phyloP scores from a whole-genome alignment of 2,888 invertebrate species.

The Ophion costatus region DNA sequence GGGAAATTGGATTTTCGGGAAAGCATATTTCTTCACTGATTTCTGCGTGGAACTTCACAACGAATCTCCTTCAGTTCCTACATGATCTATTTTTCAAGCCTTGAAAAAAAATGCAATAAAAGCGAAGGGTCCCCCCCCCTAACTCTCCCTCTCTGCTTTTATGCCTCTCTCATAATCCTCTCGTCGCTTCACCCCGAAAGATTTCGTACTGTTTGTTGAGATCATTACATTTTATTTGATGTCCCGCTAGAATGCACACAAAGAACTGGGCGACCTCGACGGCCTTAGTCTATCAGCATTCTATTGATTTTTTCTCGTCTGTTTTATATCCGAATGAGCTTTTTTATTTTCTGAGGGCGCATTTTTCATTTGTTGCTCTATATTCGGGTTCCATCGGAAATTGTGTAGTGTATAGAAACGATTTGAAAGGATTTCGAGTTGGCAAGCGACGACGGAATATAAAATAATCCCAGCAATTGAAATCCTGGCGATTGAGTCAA shows the following conservation, averaged over 20 bases:
- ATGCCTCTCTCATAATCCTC: not conserved
- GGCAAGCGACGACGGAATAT: not conserved
- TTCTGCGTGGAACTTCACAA: not conserved
- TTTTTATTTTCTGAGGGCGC: not conserved
- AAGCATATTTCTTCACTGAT: not conserved
- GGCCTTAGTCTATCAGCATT: not conserved
- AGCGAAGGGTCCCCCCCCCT: not conserved
- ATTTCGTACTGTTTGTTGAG: not conserved
- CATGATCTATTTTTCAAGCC: not conserved
- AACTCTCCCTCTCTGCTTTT: not conserved
- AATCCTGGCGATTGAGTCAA: not conserved
- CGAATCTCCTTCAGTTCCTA: not conserved
- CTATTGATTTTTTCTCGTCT: not conserved
- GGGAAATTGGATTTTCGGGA: not conserved
- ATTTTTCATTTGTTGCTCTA: not conserved
- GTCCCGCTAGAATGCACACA: not conserved
- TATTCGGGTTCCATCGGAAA: not conserved
- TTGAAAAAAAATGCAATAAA: not conserved
- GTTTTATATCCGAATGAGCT: not conserved
- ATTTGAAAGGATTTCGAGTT: slow-evolving; percentile 6
- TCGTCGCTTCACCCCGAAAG: not conserved
- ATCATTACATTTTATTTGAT: not conserved
- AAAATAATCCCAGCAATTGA: slow-evolving; percentile 2
- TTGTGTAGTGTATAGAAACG: not conserved
- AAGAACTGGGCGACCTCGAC: not conserved